phyloP scores from a whole-genome alignment of 2,797 vertebrate species.

The Takifugu rubripes region DNA sequence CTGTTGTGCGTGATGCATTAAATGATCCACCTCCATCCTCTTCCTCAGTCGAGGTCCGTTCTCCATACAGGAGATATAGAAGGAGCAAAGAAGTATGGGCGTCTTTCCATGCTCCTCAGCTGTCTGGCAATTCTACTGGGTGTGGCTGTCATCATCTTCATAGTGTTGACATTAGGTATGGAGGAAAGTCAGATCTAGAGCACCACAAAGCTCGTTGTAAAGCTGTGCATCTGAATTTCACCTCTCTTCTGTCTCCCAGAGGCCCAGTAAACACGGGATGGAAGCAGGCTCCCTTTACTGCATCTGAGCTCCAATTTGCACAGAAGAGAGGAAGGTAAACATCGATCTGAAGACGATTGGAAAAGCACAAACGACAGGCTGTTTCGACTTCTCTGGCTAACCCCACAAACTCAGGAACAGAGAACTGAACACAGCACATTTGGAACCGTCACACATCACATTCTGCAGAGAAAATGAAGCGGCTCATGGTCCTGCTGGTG shows the following conservation, averaged over 20 bases:
- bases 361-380: slow-evolving; percentile 23
- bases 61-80: slow-evolving; percentile 82
- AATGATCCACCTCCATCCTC: slow-evolving; percentile 2
- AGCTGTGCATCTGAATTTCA: slow-evolving; percentile 10
- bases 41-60: slow-evolving; percentile 81
- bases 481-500: slow-evolving; percentile 22
- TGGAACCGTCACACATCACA: slow-evolving; percentile 11
- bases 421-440: not conserved
- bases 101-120: slow-evolving; percentile 82
- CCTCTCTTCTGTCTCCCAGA: slow-evolving; percentile 40
- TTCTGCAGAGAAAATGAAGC: slow-evolving; percentile 11
- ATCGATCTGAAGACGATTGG: slow-evolving; percentile 26
- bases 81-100: slow-evolving; percentile 81
- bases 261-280: slow-evolving; percentile 23
- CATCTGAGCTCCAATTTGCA: slow-evolving; percentile 51
- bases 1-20: slow-evolving; percentile 19
- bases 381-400: slow-evolving; percentile 33
- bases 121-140: slow-evolving; percentile 81
- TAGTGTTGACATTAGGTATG: slow-evolving; percentile 71
- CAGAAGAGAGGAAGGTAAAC: slow-evolving; percentile 12
- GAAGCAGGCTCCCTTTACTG: slow-evolving; percentile 27
- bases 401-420: slow-evolving; percentile 56
- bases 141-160: slow-evolving; percentile 81
- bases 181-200: slow-evolving; percentile 8
- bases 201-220: slow-evolving; percentile 7